phyloP scores from a whole-genome alignment of 2,888 invertebrate species.

The Nebria salina region DNA sequence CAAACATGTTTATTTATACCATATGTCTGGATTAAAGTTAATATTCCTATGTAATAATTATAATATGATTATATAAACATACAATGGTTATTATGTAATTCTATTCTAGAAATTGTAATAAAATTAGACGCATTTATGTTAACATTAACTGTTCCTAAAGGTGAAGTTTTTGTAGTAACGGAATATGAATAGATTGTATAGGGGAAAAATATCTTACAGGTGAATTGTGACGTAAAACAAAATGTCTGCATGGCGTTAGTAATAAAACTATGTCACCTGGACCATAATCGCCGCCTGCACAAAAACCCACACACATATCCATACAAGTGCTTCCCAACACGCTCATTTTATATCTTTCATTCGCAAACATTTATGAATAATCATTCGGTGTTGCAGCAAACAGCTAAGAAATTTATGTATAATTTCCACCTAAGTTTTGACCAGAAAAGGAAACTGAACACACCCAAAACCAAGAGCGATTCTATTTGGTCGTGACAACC shows the following conservation, averaged over 20 bases:
- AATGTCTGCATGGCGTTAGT: neutral
- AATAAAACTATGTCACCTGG: neutral
- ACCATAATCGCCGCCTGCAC: neutral
- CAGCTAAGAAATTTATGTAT: slow-evolving; percentile 32
- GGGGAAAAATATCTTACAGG: neutral
- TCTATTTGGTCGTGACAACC: neutral
- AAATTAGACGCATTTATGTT: neutral
- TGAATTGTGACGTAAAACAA: neutral
- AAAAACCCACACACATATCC: neutral
- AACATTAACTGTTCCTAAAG: neutral
- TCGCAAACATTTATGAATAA: slow-evolving; percentile 16
- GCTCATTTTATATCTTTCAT: neutral
- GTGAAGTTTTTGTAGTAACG: neutral
- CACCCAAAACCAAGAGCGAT: slow-evolving; percentile 21
- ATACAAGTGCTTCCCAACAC: neutral
- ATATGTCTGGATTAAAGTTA: no score
- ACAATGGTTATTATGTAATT: no score
- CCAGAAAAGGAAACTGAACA: slow-evolving; percentile 32
- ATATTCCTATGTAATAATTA: no score
- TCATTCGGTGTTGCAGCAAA: slow-evolving; percentile 18
- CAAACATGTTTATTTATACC: no score
- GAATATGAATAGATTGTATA: neutral
- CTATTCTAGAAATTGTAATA: no score
- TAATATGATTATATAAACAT: no score
- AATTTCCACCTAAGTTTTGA: slow-evolving; percentile 21